Conservation (phyloP, 1,140 invertebrate genomes). For the Drosophila watanabei region DNA sequence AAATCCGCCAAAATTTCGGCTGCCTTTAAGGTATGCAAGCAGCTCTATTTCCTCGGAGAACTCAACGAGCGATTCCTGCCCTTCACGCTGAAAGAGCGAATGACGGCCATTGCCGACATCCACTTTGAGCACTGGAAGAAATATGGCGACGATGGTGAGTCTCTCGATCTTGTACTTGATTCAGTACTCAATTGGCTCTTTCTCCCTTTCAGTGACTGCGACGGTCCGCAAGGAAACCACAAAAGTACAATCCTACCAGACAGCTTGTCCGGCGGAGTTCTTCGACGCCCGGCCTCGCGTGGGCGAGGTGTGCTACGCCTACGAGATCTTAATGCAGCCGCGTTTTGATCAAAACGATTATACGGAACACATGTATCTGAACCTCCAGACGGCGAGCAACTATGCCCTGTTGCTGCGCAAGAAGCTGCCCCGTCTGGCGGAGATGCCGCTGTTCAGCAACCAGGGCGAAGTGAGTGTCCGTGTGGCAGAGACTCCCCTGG, state of each 20-base stretch:
- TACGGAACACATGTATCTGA: conserved; percentile 74
- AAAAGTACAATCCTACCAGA: conserved; percentile 16
- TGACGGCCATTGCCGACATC: conserved; percentile 63
- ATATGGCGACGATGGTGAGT: conserved; percentile 86
- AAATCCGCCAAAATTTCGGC: conserved; percentile 92
- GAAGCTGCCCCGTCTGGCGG: conserved; percentile 87
- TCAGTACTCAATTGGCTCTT: background rate
- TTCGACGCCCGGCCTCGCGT: conserved; percentile 59
- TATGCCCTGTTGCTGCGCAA: conserved; percentile 88
- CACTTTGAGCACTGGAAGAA: conserved; percentile 86
- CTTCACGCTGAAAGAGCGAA: conserved; percentile 87
- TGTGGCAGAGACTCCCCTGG: conserved; percentile 86
- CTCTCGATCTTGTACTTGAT: background rate
- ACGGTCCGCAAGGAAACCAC: background rate
- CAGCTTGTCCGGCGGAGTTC: conserved; percentile 61
- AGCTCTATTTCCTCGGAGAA: conserved; percentile 91
- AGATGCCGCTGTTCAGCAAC: conserved; percentile 95
- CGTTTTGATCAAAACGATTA: conserved; percentile 54
- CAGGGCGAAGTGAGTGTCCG: conserved; percentile 91
- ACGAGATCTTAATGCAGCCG: conserved; percentile 61
- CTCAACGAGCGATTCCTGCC: conserved; percentile 92
- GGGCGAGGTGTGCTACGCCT: conserved; percentile 65
- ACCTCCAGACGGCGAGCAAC: conserved; percentile 73
- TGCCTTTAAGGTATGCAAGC: conserved; percentile 91
- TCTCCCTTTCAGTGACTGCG: conserved; percentile 28